Conservation (phyloP, 2,113 vertebrate species). For the Cepphus grylle region DNA sequence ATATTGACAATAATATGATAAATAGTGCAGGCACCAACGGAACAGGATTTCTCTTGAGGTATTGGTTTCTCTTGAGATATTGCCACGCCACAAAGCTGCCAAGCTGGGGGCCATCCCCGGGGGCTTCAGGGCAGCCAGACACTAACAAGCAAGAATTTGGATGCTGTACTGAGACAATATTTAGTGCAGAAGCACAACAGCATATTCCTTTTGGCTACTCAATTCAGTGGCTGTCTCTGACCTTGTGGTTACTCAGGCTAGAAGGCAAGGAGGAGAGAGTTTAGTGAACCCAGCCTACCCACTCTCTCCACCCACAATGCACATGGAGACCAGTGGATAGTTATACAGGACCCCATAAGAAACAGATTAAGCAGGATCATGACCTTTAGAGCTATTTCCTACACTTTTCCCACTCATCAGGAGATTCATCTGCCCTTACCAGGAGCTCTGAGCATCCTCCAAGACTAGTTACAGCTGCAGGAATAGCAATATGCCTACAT, state of each 20-base stretch:
- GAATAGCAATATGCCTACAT: not conserved
- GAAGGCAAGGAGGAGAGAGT: not conserved
- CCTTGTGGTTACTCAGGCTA: not conserved
- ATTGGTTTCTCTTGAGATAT: not conserved
- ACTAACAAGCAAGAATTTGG: not conserved
- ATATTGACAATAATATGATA: not conserved
- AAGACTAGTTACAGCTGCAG: not conserved
- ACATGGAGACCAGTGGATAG: not conserved
- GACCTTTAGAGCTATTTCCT: not conserved
- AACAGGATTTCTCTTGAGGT: not conserved
- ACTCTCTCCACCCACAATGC: not conserved
- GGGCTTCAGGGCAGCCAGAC: not conserved
- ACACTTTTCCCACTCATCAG: not conserved
- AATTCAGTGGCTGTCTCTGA: not conserved
- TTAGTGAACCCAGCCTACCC: not conserved
- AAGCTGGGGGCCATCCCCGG: not conserved
- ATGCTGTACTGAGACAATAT: not conserved
- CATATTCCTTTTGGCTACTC: not conserved
- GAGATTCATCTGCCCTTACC: not conserved
- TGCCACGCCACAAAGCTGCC: not conserved
- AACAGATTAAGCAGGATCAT: not conserved
- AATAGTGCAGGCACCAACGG: not conserved
- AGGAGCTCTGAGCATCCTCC: not conserved
- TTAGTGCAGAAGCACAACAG: not conserved
- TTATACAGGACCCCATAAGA: not conserved